Base-by-base conservation (phyloP, 2,113 vertebrate species). In the Cavia porcellus region DNA sequence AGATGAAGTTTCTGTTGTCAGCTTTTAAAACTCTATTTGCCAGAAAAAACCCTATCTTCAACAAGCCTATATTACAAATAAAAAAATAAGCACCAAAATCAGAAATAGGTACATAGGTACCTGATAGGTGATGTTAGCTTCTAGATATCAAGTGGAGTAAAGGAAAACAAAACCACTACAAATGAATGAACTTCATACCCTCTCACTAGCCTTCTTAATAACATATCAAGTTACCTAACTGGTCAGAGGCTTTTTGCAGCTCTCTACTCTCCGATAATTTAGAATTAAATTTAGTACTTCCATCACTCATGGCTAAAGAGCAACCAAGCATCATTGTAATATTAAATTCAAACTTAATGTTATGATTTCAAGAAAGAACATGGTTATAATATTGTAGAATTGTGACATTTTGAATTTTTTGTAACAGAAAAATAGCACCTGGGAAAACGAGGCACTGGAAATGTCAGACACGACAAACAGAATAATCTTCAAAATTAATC, bases 1-100 rank as follows among this genome's bases (percentile, higher is more conserved):
- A 92, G 70, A 82, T 32, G 83, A 93, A 24, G 12, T 98, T 35
- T 92, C 55, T 94, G 83, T 74, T 75, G 64, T 83, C 22, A 94
- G 17, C 55, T 93, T 97, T 83, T 45, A 96, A 89, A 97, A 64
- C 90, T 61, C 24, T 90, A 28, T 94, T 90, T 87, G 32, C 59
- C 22, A 79, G 64, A 50, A 92, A 96, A 55, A 88, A 59, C 50
- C 22, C 59, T 50, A 32, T 80, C 35, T 55, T 47, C 79, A 79
- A 59, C 59, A 50, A 87, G 1, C 20, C 25, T 88, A 15, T 81
- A 66, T 77, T 59, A 84, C n/a, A 85, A 95, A 72, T 97, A 93
- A 82, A 97, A 93, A 14, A 79, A 19, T 64, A 87, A 62, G 30
- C 57, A 94, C 32, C 55, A 83, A 91, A 97, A 55, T 52, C 45